Conservation (phyloP, 2,888 invertebrate species). For the Agrotis segetum region DNA sequence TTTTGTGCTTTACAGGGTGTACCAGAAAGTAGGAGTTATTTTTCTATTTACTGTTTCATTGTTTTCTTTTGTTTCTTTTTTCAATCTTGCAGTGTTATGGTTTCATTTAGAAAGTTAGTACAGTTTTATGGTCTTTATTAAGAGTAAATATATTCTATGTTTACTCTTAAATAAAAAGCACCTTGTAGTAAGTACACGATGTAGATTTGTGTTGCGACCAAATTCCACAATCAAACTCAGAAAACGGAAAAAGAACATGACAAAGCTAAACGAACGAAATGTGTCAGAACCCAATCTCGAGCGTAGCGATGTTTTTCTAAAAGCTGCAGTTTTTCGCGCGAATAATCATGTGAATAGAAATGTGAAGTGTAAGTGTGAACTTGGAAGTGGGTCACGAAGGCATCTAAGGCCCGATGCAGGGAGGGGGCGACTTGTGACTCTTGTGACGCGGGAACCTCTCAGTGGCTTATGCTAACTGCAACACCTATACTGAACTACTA, state of each 20-base stretch:
- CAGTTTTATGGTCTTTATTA: too few species aligned
- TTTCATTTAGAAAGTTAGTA: too few species aligned
- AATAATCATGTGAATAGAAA: slow-evolving; percentile 67
- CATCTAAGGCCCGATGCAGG: slow-evolving; percentile 64
- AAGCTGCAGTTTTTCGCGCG: slow-evolving; percentile 50
- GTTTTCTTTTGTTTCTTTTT: too few species aligned
- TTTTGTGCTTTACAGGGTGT: background rate
- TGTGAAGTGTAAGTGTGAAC: slow-evolving; percentile 74
- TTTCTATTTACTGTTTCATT: too few species aligned
- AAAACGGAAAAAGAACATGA: slow-evolving; percentile 8
- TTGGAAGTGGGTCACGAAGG: slow-evolving; percentile 79
- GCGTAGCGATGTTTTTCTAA: slow-evolving; percentile 46
- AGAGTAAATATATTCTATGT: too few species aligned
- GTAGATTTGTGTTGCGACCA: too few species aligned
- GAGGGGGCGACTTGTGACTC: slow-evolving; percentile 47
- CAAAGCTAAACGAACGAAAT: slow-evolving; percentile 18
- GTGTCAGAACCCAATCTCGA: slow-evolving; percentile 45
- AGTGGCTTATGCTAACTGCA: slow-evolving; percentile 54
- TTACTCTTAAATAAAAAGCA: too few species aligned
- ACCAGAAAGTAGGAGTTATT: too few species aligned
- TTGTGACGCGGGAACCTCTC: slow-evolving; percentile 58
- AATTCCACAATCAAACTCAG: too few species aligned
- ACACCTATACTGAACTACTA: slow-evolving; percentile 57
- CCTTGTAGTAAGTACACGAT: too few species aligned
- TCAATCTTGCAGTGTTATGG: too few species aligned